Base-by-base conservation (phyloP, 1,140 invertebrate species). In the Drosophila chauvacae region DNA sequence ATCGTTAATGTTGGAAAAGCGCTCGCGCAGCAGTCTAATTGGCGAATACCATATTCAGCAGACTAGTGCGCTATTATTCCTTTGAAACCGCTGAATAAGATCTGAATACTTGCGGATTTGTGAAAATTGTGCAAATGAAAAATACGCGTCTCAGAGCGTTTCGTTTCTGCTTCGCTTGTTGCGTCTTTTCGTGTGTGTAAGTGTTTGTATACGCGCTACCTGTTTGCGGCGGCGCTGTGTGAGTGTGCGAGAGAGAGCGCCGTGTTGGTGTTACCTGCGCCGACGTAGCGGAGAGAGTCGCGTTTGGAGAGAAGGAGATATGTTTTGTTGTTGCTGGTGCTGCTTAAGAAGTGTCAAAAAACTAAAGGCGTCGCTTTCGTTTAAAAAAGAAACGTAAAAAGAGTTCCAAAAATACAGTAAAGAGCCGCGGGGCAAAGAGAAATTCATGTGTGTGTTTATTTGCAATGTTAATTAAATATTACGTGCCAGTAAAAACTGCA, bases 281-380 rank as follows among this genome's bases (percentile, higher is more conserved):
- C 72, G 77, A 37, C 72, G 72, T 58, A 61, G 56, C 58, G 56
- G 56, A 48, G 42, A 59, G 60, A 48, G 28, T 44, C 33, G 11
- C 18, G 41, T 35, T 28, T 47, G 7, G 26, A 18, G 39, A 58
- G 60, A 59, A 71, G 33, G 20, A 37, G 35, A 60, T 42, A 56
- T 41, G 30, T 51, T 39, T 56, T 56, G 35, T 56, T 56, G 53
- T 56, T 56, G 59, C 20, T 42, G 20, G 47, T 42, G 55, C 71
- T 78, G 61, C 74, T 64, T 66, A 71, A 77, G 77, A 83, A 85
- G 81, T 87, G 84, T 88, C 68, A 84, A 77, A 72, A 88, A 80
- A 88, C 84, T 77, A 88, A 80, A 88, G 77, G 85, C 73, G 80
- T 75, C 85, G 84, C 85, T 88, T 88, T 88, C 85, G 77, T 90